Conservation (phyloP, 2,797 vertebrate species). For the Buphagus erythrorhynchus region DNA sequence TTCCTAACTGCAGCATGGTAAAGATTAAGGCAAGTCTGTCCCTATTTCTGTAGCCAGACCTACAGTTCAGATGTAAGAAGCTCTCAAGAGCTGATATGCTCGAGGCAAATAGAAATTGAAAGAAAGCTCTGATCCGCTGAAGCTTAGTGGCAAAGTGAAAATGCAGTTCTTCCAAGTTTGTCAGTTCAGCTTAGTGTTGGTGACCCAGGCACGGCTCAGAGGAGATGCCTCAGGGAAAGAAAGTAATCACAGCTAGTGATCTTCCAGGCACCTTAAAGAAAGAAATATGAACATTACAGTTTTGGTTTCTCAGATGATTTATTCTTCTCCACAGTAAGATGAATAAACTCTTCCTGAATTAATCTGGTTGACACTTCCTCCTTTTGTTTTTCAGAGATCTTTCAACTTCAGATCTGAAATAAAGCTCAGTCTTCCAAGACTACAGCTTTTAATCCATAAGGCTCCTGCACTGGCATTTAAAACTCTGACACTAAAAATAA, state of each 20-base stretch:
- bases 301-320: not conserved
- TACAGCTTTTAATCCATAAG: not conserved
- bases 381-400: slow-evolving; percentile 18
- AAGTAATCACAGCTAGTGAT: not conserved
- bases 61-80: not conserved
- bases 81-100: not conserved
- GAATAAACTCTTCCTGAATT: slow-evolving; percentile 48
- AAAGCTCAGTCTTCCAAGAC: not conserved
- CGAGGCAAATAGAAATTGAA: not conserved
- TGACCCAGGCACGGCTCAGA: not conserved
- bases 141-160: not conserved
- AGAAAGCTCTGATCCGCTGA: not conserved
- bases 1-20: not conserved
- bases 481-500: not conserved
- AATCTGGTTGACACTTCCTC: slow-evolving; percentile 27
- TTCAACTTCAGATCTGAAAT: not conserved
- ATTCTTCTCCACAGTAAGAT: not conserved
- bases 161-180: not conserved
- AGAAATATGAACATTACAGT: not conserved
- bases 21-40: not conserved
- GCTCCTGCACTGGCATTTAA: not conserved
- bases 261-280: not conserved
- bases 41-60: not conserved
- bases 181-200: not conserved
- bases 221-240: not conserved